Conservation (phyloP, 2,888 invertebrate species). For the Boloria selene region DNA sequence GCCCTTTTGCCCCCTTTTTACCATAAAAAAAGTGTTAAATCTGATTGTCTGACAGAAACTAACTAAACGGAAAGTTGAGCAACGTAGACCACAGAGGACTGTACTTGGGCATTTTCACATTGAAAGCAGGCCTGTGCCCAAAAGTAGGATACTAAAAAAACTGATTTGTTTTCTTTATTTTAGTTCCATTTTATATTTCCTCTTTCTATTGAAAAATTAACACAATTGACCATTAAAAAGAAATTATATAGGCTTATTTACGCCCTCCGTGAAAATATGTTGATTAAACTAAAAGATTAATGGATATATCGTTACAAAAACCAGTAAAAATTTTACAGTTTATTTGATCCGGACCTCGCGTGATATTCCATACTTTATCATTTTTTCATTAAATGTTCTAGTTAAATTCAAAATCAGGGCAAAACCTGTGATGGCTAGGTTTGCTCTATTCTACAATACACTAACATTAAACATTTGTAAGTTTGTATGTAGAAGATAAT, state of each 20-base stretch:
- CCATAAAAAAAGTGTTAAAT: too few relatives aligned
- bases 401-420: neutral
- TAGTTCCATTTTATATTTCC: too few relatives aligned
- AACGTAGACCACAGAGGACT: neutral
- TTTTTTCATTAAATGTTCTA: neutral
- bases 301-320: neutral
- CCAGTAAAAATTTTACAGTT: conserved; percentile 14
- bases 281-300: conserved; percentile 5
- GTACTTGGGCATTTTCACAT: neutral
- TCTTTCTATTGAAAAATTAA: too few relatives aligned
- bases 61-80: neutral
- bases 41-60: neutral
- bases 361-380: conserved; percentile 10
- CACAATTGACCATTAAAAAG: neutral
- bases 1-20: too few relatives aligned
- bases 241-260: neutral
- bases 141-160: too few relatives aligned
- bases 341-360: conserved; percentile 14
- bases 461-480: too few relatives aligned
- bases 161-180: too few relatives aligned
- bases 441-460: neutral
- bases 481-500: too few relatives aligned
- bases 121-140: too few relatives aligned
- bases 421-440: neutral
- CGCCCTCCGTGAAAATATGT: conserved; percentile 13